Percentiles rank a stretch among this genome's conserved stretches.
Evolutionary conservation across 2,113 vertebrate species (phyloP).

Genomic region (Coptodon rendalli): DNA sequence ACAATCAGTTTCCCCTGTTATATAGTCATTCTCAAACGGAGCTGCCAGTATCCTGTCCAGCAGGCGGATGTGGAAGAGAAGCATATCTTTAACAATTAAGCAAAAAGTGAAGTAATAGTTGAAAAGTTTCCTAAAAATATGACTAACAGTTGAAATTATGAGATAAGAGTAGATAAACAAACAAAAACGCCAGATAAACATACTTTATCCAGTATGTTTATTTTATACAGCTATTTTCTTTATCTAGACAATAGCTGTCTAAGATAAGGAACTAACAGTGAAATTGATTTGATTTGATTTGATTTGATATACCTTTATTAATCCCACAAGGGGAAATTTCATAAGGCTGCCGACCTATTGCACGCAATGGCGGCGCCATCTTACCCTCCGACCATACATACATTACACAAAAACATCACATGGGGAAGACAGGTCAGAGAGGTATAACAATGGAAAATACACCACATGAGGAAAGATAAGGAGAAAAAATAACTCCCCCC

Average conservation of each 20-base stretch:
- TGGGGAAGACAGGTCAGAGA: too few species aligned
- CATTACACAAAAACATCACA: too few species aligned
- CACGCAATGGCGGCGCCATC: too few species aligned
- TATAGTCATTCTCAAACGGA: accelerated
- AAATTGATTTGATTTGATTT: too few species aligned
- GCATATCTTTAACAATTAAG: not conserved
- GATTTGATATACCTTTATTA: too few species aligned
- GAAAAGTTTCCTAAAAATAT: not conserved
- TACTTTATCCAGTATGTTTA: not conserved
- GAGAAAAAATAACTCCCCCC: too few species aligned
- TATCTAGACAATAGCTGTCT: not conserved
- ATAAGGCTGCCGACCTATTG: too few species aligned
- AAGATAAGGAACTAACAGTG: not conserved
- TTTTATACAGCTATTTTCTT: not conserved
- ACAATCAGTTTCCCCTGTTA: not conserved
- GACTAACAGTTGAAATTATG: not conserved
- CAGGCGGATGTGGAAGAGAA: not conserved
- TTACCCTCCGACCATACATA: too few species aligned
- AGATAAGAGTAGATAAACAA: not conserved
- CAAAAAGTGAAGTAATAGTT: not conserved
- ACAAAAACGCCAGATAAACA: not conserved
- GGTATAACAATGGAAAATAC: too few species aligned
- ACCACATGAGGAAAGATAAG: too few species aligned
- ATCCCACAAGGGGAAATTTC: too few species aligned
- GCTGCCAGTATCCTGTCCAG: not conserved